These are phyloP conservation scores for Istiophorus platypterus DNA, from an alignment of 2,113 vertebrate species.

Conservation along the genomic window DNA sequence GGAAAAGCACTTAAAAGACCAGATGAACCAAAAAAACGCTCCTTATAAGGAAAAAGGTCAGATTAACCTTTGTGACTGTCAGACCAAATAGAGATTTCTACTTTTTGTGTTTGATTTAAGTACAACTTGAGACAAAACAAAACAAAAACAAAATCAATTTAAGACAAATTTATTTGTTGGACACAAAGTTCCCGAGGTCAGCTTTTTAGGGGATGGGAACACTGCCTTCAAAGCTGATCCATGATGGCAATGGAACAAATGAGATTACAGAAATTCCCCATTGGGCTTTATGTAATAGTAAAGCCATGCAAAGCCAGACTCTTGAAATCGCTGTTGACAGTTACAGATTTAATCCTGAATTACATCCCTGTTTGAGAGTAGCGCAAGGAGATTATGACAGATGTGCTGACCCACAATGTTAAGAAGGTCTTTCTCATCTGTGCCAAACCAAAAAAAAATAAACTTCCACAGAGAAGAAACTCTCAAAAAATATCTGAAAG, in stretches of 20 bases:
- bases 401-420: background rate
- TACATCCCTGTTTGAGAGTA: background rate
- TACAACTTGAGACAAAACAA: background rate
- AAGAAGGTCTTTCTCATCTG: background rate
- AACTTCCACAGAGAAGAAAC: background rate
- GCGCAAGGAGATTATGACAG: constrained; percentile 40
- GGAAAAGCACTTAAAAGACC: constrained; percentile 23
- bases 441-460: constrained; percentile 20
- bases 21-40: constrained; percentile 29
- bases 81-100: background rate
- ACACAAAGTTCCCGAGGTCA: background rate
- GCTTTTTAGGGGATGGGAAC: constrained; percentile 8
- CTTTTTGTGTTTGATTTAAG: background rate
- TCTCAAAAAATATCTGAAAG: background rate
- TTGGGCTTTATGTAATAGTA: constrained; percentile 37
- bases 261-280: constrained; percentile 44
- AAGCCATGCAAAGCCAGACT: constrained; percentile 15
- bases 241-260: constrained; percentile 29
- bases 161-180: background rate
- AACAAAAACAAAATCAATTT: background rate
- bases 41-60: constrained; percentile 28
- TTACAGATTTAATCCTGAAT: constrained; percentile 51
- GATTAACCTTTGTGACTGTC: constrained; percentile 12
- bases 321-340: constrained; percentile 21
- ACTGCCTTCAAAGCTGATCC: constrained; percentile 8